A percentile compares a stretch with the other conserved stretches of the same genome.
Conservation (phyloP, 1,140 invertebrate genomes). For the Calephelis virginiensis region DNA sequence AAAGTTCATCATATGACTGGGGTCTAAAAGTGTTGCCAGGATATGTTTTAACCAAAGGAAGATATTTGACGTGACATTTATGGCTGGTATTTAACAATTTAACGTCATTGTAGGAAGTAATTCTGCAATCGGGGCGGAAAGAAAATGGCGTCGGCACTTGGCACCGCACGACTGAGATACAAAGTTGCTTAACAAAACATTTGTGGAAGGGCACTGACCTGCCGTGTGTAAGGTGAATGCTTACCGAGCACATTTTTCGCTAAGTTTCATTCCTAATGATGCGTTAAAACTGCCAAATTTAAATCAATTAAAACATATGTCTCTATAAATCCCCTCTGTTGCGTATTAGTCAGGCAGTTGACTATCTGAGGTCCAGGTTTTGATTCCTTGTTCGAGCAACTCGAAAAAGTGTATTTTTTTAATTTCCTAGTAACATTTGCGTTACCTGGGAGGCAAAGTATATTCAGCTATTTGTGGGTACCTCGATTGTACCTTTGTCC, state of each 20-base stretch:
- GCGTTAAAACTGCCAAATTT: too few relatives aligned
- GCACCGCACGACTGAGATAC: constrained; percentile 6
- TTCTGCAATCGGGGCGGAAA: constrained; percentile 14
- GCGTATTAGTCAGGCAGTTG: too few relatives aligned
- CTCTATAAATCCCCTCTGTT: too few relatives aligned
- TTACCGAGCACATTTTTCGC: neutral
- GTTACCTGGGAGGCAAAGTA: too few relatives aligned
- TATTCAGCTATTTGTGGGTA: too few relatives aligned
- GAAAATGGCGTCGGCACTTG: constrained; percentile 11
- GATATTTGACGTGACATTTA: neutral
- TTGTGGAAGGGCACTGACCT: constrained; percentile 14
- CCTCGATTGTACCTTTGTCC: too few relatives aligned
- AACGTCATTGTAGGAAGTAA: constrained; percentile 12
- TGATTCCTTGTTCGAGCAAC: too few relatives aligned
- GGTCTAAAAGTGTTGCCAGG: neutral
- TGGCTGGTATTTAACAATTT: neutral
- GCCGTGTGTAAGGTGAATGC: constrained; percentile 8
- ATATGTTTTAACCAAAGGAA: neutral
- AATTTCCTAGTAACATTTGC: too few relatives aligned
- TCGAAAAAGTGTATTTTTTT: too few relatives aligned
- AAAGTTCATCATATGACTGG: too few relatives aligned
- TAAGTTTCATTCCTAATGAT: neutral
- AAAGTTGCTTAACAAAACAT: constrained; percentile 13
- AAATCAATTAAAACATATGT: too few relatives aligned
- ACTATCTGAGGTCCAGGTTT: too few relatives aligned